Conservation (phyloP, 1,140 invertebrate species). For the Euwallacea fornicatus region DNA sequence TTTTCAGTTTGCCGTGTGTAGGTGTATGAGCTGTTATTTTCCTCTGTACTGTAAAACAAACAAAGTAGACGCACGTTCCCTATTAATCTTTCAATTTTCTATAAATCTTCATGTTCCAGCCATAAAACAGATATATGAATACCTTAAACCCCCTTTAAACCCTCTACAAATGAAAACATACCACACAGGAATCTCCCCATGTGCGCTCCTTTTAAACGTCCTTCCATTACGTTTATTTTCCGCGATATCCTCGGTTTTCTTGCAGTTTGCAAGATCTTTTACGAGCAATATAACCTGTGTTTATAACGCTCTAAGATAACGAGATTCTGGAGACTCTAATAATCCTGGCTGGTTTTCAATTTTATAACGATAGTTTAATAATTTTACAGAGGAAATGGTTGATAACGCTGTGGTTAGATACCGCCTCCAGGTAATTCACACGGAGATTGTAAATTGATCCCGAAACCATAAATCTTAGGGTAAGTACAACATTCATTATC, state of each 20-base stretch:
- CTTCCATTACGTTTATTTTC: neutral
- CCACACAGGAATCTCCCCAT: too few relatives aligned
- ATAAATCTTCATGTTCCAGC: neutral
- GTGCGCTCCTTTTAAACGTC: too few relatives aligned
- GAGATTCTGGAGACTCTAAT: neutral
- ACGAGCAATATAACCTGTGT: neutral
- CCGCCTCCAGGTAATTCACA: too few relatives aligned
- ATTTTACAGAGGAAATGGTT: neutral
- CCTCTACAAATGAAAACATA: too few relatives aligned
- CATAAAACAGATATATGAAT: too few relatives aligned
- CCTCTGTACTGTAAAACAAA: too few relatives aligned
- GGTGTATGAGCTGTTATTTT: too few relatives aligned
- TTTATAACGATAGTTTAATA: neutral
- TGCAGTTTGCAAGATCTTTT: constrained; percentile 4
- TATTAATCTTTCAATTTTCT: neutral
- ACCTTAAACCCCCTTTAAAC: too few relatives aligned
- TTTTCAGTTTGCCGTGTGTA: too few relatives aligned
- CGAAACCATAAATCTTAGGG: neutral
- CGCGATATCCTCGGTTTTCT: neutral
- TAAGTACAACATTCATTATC: too few relatives aligned
- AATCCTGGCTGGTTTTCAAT: neutral
- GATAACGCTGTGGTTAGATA: too few relatives aligned
- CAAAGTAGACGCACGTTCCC: neutral
- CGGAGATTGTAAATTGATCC: neutral
- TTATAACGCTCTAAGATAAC: neutral